These are phyloP conservation scores for Orgyia antiqua DNA, from an alignment of 2,888 invertebrate species.

Conservation along the genomic window DNA sequence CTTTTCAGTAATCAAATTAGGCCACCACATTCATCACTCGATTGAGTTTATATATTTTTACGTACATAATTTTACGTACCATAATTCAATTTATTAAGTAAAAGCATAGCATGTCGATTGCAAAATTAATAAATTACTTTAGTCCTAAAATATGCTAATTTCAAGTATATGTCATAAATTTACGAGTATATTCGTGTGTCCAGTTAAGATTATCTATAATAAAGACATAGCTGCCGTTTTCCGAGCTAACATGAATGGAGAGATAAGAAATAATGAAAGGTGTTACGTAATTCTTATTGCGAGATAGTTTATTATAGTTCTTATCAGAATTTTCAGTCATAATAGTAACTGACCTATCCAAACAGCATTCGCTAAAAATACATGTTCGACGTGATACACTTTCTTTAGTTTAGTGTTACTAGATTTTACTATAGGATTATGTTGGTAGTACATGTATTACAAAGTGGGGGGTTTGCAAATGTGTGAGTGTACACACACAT, in stretches of 20 bases:
- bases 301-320: slow-evolving; percentile 32
- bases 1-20: too few relatives aligned
- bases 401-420: slow-evolving; percentile 56
- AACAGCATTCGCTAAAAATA: slow-evolving; percentile 64
- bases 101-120: too few relatives aligned
- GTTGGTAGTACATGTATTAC: slow-evolving; percentile 25
- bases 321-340: slow-evolving; percentile 58
- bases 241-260: slow-evolving; percentile 18
- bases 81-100: too few relatives aligned
- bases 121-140: too few relatives aligned
- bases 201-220: too few relatives aligned
- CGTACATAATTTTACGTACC: too few relatives aligned
- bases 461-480: slow-evolving; percentile 46
- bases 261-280: slow-evolving; percentile 28
- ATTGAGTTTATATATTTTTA: too few relatives aligned
- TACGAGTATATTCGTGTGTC: too few relatives aligned
- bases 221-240: too few relatives aligned
- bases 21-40: too few relatives aligned
- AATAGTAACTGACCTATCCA: slow-evolving; percentile 72
- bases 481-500: slow-evolving; percentile 50
- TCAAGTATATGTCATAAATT: too few relatives aligned
- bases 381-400: slow-evolving; percentile 39
- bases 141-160: too few relatives aligned
- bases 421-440: slow-evolving; percentile 35
- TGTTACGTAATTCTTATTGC: slow-evolving; percentile 29